phyloP scores from a whole-genome alignment of 2,113 vertebrate species.

The Progne subis region DNA sequence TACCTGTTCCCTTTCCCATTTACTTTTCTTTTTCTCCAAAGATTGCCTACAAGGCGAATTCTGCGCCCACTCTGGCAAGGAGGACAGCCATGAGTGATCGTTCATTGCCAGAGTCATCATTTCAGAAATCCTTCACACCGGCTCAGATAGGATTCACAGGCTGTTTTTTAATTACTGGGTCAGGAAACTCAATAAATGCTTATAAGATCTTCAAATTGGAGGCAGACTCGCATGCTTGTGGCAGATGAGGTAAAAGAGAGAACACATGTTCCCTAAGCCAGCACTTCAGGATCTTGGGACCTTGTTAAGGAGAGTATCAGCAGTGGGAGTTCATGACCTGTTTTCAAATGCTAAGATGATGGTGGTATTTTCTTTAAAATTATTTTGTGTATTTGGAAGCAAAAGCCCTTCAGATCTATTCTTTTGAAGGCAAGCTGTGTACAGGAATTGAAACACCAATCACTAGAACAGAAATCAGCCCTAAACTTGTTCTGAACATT shows the following conservation, averaged over 20 bases:
- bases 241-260: background rate
- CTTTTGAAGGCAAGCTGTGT: background rate
- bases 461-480: background rate
- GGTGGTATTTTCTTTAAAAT: background rate
- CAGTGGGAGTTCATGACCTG: background rate
- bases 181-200: background rate
- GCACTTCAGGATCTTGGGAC: constrained; percentile 15
- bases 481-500: background rate
- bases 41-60: background rate
- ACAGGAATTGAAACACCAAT: background rate
- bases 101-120: background rate
- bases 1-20: fast-evolving
- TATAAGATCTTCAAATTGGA: background rate
- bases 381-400: background rate
- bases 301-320: background rate
- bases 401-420: background rate
- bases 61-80: background rate
- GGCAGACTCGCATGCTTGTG: background rate
- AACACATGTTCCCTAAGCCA: background rate
- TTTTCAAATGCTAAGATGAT: background rate
- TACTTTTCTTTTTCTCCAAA: background rate
- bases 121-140: background rate
- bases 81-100: background rate
- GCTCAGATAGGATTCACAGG: background rate
- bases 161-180: constrained; percentile 15